A percentile compares a stretch with the other conserved stretches of the same genome.
These are phyloP conservation scores for Belgica antarctica DNA, from an alignment of 2,888 invertebrate species.

Conservation along the genomic window DNA sequence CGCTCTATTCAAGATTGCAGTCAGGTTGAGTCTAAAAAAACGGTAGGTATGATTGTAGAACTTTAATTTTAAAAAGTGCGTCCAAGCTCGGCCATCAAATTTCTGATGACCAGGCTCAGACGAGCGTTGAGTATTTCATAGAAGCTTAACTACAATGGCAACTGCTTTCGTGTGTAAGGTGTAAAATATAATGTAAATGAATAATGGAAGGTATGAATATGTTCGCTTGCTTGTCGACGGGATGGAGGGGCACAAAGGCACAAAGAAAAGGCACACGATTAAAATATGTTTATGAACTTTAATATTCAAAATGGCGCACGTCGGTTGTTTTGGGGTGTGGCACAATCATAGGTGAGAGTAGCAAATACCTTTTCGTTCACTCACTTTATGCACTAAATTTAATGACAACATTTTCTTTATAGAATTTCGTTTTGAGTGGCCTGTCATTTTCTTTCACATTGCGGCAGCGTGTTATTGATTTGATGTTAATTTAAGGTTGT, in stretches of 20 bases:
- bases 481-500: too few species aligned
- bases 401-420: background rate
- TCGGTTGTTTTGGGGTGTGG: slow-evolving; percentile 32
- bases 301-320: slow-evolving; percentile 45
- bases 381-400: background rate
- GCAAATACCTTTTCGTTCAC: slow-evolving; percentile 25
- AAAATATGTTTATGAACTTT: slow-evolving; percentile 45
- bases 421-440: background rate
- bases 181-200: slow-evolving; percentile 28
- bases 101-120: too few species aligned
- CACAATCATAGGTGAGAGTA: slow-evolving; percentile 39
- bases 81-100: too few species aligned
- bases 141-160: too few species aligned
- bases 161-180: too few species aligned
- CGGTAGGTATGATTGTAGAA: too few species aligned
- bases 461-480: too few species aligned
- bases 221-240: background rate
- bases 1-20: too few species aligned
- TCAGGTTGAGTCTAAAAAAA: too few species aligned
- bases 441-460: too few species aligned
- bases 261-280: slow-evolving; percentile 33
- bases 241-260: background rate
- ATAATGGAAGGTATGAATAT: slow-evolving; percentile 20
- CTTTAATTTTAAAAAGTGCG: too few species aligned
- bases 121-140: too few species aligned